Evolutionary conservation across 2,888 invertebrate genomes (phyloP).

Genomic region (Epsilonema sp.): DNA sequence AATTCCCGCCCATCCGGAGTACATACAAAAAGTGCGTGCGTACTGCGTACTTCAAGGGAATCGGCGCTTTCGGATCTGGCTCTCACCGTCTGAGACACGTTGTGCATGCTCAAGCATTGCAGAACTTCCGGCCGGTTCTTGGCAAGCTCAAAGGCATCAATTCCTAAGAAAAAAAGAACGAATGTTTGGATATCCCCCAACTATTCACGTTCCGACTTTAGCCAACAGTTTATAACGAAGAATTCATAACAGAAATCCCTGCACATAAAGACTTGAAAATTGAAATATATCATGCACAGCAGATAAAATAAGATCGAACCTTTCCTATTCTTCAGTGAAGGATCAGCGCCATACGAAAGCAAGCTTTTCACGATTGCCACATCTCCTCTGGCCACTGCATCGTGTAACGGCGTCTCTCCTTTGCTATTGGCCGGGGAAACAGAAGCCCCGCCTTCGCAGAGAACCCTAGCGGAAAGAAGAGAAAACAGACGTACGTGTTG

Average conservation of each 20-base stretch:
- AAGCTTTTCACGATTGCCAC: constrained; percentile 38
- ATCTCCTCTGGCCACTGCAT: constrained; percentile 41
- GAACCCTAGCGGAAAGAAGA: constrained; percentile 14
- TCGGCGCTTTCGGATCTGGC: background rate
- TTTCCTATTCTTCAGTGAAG: constrained; percentile 35
- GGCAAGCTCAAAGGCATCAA: constrained; percentile 4
- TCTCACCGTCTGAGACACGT: background rate
- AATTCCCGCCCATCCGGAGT: no score
- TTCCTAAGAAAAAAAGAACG: no score
- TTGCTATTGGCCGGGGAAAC: constrained; percentile 40
- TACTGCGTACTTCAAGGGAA: background rate
- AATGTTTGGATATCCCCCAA: no score
- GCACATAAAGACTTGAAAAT: no score
- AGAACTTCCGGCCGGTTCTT: constrained; percentile 1
- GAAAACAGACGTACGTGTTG: background rate
- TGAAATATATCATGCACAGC: no score
- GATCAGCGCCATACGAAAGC: constrained; percentile 40
- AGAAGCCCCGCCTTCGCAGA: constrained; percentile 39
- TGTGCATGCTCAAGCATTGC: constrained; percentile 3
- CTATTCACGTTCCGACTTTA: no score
- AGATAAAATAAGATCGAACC: no score
- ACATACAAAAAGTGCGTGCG: no score
- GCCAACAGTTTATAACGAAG: no score
- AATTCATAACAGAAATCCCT: no score
- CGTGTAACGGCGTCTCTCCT: constrained; percentile 43